phyloP scores from a whole-genome alignment of 2,888 invertebrate genomes.

The Drosophila mimetica region DNA sequence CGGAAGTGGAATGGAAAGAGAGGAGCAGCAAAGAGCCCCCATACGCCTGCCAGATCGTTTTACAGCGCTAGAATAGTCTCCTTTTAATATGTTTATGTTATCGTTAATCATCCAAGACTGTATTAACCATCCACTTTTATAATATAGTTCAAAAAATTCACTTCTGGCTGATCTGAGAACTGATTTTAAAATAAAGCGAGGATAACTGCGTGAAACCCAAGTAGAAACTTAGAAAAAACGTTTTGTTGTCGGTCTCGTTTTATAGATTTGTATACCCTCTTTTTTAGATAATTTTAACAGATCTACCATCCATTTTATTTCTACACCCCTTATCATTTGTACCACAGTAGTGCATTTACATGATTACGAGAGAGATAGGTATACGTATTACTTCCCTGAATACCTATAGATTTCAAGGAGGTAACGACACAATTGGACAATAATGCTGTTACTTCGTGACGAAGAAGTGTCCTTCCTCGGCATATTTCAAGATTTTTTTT shows the following conservation, averaged over 20 bases:
- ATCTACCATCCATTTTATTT: neutral
- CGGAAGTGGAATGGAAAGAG: neutral
- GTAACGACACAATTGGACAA: too few species aligned
- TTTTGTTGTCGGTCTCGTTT: too few species aligned
- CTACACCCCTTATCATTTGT: neutral
- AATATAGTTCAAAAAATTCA: neutral
- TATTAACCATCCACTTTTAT: neutral
- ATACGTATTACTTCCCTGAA: neutral
- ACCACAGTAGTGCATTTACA: too few species aligned
- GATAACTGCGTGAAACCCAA: too few species aligned
- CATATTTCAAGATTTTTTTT: too few species aligned
- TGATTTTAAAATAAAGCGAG: neutral
- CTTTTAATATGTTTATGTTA: neutral
- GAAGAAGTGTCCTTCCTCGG: too few species aligned
- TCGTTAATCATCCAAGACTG: conserved; percentile 2
- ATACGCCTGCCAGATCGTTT: neutral
- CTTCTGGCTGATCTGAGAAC: neutral
- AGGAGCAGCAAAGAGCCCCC: neutral
- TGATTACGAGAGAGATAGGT: neutral
- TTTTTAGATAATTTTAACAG: neutral
- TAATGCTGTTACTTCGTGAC: too few species aligned
- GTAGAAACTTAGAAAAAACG: too few species aligned
- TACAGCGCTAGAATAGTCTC: neutral
- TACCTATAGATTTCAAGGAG: too few species aligned
- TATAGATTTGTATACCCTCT: too few species aligned